Percentiles rank a stretch among this genome's conserved stretches.
phyloP scores from a whole-genome alignment of 1,140 invertebrate species.

The Anoplolepis gracilipes region DNA sequence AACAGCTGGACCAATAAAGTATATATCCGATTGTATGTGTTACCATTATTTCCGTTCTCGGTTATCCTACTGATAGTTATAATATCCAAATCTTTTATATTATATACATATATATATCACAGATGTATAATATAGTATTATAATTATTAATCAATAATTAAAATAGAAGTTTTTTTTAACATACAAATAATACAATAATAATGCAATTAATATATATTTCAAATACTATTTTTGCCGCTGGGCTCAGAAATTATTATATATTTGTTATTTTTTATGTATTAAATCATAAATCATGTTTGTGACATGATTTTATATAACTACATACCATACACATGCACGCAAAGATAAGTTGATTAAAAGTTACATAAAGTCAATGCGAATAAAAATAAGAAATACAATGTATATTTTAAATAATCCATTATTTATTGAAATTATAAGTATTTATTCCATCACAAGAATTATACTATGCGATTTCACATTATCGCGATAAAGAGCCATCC shows the following conservation, averaged over 20 bases:
- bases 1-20: slow-evolving; percentile 76
- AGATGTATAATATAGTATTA: slow-evolving; percentile 3
- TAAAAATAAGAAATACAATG: slow-evolving; percentile 21
- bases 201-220: background rate
- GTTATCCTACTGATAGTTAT: background rate
- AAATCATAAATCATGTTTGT: slow-evolving; percentile 1
- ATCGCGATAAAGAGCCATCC: slow-evolving; percentile 47
- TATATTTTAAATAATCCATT: slow-evolving; percentile 64
- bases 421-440: slow-evolving; percentile 74
- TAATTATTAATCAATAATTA: slow-evolving; percentile 7
- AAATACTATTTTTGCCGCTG: background rate
- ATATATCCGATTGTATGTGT: slow-evolving; percentile 72
- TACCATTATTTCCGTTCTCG: slow-evolving; percentile 1
- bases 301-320: background rate
- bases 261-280: background rate
- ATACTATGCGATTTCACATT: slow-evolving; percentile 48
- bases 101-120: no score
- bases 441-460: slow-evolving; percentile 66
- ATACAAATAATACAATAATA: background rate
- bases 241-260: background rate
- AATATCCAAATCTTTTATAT: slow-evolving; percentile 16
- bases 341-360: background rate
- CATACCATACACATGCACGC: background rate
- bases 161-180: background rate
- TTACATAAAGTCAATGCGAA: background rate